Percentiles rank a stretch among this genome's conserved stretches.
phyloP scores from a whole-genome alignment of 1,140 invertebrate genomes.

The Drosophila tsacasi region DNA sequence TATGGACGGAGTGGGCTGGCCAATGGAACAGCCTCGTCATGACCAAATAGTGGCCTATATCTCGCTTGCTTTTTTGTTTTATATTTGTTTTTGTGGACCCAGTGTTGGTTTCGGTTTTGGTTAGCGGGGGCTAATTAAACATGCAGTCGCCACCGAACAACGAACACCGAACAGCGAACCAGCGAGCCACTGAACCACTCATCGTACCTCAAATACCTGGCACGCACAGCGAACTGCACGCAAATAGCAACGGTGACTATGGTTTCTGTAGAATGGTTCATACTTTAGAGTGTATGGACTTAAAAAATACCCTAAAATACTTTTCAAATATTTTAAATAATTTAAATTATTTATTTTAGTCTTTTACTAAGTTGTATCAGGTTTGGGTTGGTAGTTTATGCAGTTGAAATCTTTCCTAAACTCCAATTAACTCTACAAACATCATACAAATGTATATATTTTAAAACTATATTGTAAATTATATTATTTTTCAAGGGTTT shows the following conservation, averaged over 20 bases:
- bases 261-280: neutral
- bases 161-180: constrained; percentile 11
- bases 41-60: constrained; percentile 59
- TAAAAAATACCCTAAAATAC: neutral
- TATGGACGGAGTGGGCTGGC: constrained; percentile 9
- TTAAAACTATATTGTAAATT: too few relatives aligned
- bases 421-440: neutral
- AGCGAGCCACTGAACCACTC: constrained; percentile 19
- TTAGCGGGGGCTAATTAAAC: constrained; percentile 73
- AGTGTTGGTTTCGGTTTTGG: constrained; percentile 30
- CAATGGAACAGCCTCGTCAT: constrained; percentile 53
- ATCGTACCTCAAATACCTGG: constrained; percentile 10
- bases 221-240: constrained; percentile 43
- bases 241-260: constrained; percentile 36
- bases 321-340: neutral
- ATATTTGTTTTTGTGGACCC: constrained; percentile 18
- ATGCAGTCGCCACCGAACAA: constrained; percentile 51
- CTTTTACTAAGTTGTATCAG: too few relatives aligned
- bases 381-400: too few relatives aligned
- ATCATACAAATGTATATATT: neutral
- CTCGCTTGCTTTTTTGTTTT: constrained; percentile 18
- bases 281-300: too few relatives aligned
- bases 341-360: neutral
- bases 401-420: too few relatives aligned
- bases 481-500: too few relatives aligned